Base-by-base conservation (phyloP, 2,888 invertebrate genomes). In the Barypeithes pellucidus region DNA sequence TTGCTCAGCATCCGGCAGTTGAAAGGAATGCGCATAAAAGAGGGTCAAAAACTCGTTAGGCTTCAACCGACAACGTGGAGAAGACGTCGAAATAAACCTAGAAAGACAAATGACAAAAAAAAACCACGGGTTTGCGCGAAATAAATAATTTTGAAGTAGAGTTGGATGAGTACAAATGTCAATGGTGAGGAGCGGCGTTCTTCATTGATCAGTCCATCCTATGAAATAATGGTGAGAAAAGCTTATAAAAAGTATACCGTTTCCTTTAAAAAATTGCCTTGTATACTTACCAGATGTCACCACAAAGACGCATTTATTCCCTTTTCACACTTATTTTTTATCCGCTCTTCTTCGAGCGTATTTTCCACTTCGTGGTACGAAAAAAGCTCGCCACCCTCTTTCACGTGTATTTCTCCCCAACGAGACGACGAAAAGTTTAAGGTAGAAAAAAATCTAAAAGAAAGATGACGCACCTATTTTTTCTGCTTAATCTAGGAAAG, bases 21-120 rank as follows among this genome's bases (percentile, higher is more conserved):
- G 54, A 29, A 54, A 54, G 54, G 54, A 54, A 54, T 54, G 54
- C 33, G 14, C 54, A 54, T 33, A 33, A 54, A 54, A 54, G 33
- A 33, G 54, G 54, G 54, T 33, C 33, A 29, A 54, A 54, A 54
- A 54, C 54, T 54, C 54, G 14, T 54, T 33, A 54, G 14, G 33
- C 50, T 9, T n/a, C 24, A 12, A 52, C 54, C 54, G 54, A 54
- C 29, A 54, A 54, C 54, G 33, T 54, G 54, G 54, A 54, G 33
- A 33, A 54, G 54, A 54, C 29, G 33, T 54, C 54, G 33, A 54
- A 54, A 54, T 33, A 33, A 24, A 24, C 22, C n/a, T 12, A n/a
- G 12, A 50, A 50, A 50, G 50, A 24, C 24, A 24, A 24, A 11
- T 20, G 24, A 20, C 22, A 50, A 50, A 50, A 50, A 50, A 47